Conservation (phyloP, 2,113 vertebrate species). For the Lonchura striata region DNA sequence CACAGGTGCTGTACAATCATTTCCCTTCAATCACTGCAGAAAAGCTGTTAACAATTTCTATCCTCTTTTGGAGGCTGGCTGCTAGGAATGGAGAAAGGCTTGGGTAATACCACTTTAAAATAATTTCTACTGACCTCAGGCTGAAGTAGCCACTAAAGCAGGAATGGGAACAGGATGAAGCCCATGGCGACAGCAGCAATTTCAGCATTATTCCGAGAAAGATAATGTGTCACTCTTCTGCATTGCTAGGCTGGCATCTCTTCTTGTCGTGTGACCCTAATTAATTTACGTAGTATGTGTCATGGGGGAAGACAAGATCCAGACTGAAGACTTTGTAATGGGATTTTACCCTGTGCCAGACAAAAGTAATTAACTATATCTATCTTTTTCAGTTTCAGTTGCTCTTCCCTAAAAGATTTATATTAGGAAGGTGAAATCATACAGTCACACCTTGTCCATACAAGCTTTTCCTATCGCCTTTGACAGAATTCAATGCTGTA, state of each 20-base stretch:
- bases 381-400: constrained; percentile 51
- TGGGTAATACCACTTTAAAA: not conserved
- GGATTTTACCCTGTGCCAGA: constrained; percentile 35
- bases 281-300: constrained; percentile 16
- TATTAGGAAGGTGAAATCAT: constrained; percentile 26
- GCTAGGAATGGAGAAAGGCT: not conserved
- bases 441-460: constrained; percentile 5
- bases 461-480: constrained; percentile 5
- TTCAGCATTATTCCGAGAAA: not conserved
- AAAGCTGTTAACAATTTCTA: not conserved
- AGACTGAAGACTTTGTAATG: constrained; percentile 40
- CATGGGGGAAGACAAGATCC: constrained; percentile 33
- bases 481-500: not conserved
- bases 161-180: not conserved
- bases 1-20: not conserved
- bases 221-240: not conserved
- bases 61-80: not conserved
- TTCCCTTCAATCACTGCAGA: not conserved
- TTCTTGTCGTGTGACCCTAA: constrained; percentile 3
- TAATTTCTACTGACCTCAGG: not conserved
- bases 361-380: constrained; percentile 59
- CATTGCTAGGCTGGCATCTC: not conserved
- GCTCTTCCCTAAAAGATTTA: constrained; percentile 38
- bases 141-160: not conserved
- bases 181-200: not conserved